phyloP scores from a whole-genome alignment of 2,888 invertebrate species.

The Lithophane leautieri region DNA sequence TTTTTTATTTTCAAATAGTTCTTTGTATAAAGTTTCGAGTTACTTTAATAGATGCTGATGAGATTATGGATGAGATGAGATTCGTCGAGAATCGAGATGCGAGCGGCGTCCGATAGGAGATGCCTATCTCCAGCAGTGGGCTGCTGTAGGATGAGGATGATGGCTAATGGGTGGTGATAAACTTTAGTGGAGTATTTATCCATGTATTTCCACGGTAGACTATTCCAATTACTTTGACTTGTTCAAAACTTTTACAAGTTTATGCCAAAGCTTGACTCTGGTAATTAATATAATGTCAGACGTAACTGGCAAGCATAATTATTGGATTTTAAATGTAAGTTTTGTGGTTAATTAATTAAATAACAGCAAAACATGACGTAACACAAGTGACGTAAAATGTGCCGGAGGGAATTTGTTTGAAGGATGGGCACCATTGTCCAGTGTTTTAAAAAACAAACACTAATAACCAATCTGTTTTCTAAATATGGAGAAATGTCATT shows the following conservation, averaged over 20 bases:
- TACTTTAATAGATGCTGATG: not conserved
- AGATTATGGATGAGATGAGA: not conserved
- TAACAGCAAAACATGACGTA: not conserved
- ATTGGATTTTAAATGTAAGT: not conserved
- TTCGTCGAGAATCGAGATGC: not conserved
- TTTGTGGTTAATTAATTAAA: slow-evolving; percentile 11
- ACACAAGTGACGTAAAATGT: slow-evolving; percentile 9
- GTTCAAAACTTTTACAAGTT: not conserved
- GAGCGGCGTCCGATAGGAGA: not conserved
- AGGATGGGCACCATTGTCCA: not conserved
- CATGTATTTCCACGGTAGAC: not conserved
- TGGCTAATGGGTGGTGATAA: too few species aligned
- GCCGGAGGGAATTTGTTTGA: not conserved
- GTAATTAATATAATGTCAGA: slow-evolving; percentile 3
- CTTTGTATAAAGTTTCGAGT: not conserved
- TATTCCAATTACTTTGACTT: not conserved
- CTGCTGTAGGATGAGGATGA: not conserved
- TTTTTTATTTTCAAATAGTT: not conserved
- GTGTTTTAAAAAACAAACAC: not conserved
- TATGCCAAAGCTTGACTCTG: not conserved
- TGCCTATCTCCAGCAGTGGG: too few species aligned
- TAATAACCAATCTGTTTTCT: not conserved
- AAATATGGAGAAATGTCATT: not conserved
- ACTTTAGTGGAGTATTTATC: not conserved
- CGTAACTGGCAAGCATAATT: not conserved